Evolutionary conservation across 2,888 invertebrate species (phyloP), one percentile per base, ranked within the genome.

Genomic region (Axea sp.): DNA sequence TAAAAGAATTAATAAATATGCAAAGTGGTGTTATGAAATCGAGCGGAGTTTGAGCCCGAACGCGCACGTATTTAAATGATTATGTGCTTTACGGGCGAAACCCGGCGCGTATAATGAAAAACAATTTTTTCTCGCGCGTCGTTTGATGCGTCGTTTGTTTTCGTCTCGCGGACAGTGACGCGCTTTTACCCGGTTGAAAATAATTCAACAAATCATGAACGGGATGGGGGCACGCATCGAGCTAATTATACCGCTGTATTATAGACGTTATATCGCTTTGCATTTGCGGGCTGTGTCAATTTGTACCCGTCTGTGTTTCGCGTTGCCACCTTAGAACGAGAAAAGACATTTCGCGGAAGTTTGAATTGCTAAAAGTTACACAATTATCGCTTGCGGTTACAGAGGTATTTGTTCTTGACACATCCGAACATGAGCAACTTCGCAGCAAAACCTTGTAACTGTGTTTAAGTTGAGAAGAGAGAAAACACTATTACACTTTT

Each of bases 1-100:
- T 67, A 73, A 73, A 73, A 73, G 67, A 73, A 73, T 73, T 68
- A 64, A 74, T 74, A 74, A 69, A 74, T 68, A 73, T 73, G 73
- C 68, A 73, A 73, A 73, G 73, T 59, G 64, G 53, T n/a, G 45
- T 67, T 55, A 69, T 59, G 64, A 64, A 74, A 64, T 57, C 68
- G 67, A 67, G 73, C 31, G 33, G 67, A 59, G 60, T 67, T 60
- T 47, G 19, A 62, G 68, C 62, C 51, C 37, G 68, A 62, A 53
- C 62, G 62, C 55, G 49, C 45, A 39, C 67, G 67, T 55, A 53
- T 62, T 62, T 49, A 41, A 67, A 67, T 51, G 62, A 73, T 73
- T 68, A 59, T 47, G 51, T 30, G 39, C 37, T 39, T 60, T 39
- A 45, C 19, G 49, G 33, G 45, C 35, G 19, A 41, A 37, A 17